phyloP scores from a whole-genome alignment of 2,797 vertebrate genomes.

The Zenarchopterus dispar region DNA sequence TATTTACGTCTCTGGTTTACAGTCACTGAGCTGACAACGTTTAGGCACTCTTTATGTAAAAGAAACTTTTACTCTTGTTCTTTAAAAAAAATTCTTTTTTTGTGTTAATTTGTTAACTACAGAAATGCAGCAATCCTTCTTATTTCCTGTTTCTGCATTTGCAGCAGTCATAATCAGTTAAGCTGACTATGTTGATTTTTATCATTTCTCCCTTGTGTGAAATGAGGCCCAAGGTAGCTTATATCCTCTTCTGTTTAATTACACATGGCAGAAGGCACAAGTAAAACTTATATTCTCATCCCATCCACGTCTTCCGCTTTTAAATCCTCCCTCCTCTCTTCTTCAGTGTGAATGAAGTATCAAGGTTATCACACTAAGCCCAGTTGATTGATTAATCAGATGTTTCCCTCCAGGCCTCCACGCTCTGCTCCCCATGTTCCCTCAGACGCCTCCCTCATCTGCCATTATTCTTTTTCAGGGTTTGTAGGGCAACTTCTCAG shows the following conservation, averaged over 20 bases:
- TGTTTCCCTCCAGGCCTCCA: constrained; percentile 29
- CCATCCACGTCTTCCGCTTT: constrained; percentile 28
- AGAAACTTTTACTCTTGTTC: no score
- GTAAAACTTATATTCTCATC: constrained; percentile 34
- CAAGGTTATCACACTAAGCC: constrained; percentile 56
- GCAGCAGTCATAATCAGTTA: constrained; percentile 43
- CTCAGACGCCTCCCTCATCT: constrained; percentile 19
- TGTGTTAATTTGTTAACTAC: constrained; percentile 1
- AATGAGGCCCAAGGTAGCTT: constrained; percentile 50
- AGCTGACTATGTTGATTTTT: constrained; percentile 57
- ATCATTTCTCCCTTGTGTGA: constrained; percentile 46
- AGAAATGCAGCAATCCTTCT: constrained; percentile 9
- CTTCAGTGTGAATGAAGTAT: constrained; percentile 40
- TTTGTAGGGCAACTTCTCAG: constrained; percentile 55
- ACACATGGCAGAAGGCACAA: constrained; percentile 35
- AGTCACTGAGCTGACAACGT: no score
- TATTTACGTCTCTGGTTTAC: no score
- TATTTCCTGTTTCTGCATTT: constrained; percentile 22
- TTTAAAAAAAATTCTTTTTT: neutral
- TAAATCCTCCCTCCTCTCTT: neutral
- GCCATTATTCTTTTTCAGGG: constrained; percentile 40
- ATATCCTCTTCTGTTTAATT: constrained; percentile 54
- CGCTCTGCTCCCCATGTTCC: neutral
- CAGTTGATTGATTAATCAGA: constrained; percentile 63
- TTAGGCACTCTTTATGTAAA: no score